Evolutionary conservation across 2,888 invertebrate genomes (phyloP), one percentile per base, ranked within the genome.

Genomic region (Ariolimax columbianus): DNA sequence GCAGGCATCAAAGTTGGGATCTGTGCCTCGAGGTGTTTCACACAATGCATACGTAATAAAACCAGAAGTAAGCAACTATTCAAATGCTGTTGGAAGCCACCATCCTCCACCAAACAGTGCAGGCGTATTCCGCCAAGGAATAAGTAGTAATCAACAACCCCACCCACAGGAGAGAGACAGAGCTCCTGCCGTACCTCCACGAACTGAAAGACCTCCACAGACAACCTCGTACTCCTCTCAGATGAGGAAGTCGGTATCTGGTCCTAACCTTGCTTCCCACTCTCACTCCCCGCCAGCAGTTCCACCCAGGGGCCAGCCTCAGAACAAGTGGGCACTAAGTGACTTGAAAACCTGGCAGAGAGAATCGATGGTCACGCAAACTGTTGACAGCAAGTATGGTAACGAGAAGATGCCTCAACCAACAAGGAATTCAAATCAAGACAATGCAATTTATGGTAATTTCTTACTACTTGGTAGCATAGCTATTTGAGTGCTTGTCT

Each of bases 321-420:
- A 89, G 83, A 88, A 84, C 14, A 83, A 78, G 0, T 77, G 88
- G 72, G 90, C 90, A 63, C 89, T 90, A 82, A 89, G 87, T 82
- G 92, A 90, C 80, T 82, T 90, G 59, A 92, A 91, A 85, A 90
- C 89, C 82, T 92, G 92, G 92, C 92, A 92, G 82, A 86, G 86
- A 83, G 90, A 90, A 80, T 86, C 90, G 75, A 43, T 40, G 23
- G 59, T 19, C 9, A 80, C 47, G 33, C 81, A 84, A 30, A 43
- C 17, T 40, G 30, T 4, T 51, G 78, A 77, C 38, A 82, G n/a
- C 7, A 55, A 59, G 1, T 72, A 81, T 55, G 43, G 33, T 23
- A 23, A 30, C 38, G 73, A 73, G 4, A 55, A 72, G 36, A 0
- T 38, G 14, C n/a, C 72, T 38, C 72, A 70, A 4, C 26, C 66